These are phyloP conservation scores for Coturnix japonica DNA, from an alignment of 2,113 vertebrate species.

Conservation along the genomic window DNA sequence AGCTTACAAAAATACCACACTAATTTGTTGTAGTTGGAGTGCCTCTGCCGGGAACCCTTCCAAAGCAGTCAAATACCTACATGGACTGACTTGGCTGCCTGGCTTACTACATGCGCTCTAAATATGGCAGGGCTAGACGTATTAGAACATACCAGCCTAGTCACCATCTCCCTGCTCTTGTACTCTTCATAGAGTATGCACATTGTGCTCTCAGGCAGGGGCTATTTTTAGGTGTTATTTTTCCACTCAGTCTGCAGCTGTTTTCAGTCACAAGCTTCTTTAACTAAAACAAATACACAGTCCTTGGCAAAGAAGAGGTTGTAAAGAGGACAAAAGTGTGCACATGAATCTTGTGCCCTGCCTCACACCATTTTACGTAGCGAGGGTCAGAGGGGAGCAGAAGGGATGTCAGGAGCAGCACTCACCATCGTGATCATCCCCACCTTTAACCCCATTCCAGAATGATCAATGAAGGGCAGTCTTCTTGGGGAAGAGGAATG, in stretches of 20 bases:
- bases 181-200: constrained; percentile 63
- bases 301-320: constrained; percentile 67
- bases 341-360: constrained; percentile 18
- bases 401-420: not conserved
- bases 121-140: constrained; percentile 69
- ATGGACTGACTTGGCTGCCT: constrained; percentile 61
- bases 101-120: constrained; percentile 69
- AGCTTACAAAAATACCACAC: constrained; percentile 59
- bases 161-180: constrained; percentile 67
- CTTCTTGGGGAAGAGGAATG: not conserved
- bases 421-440: not conserved
- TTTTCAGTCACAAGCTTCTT: constrained; percentile 77
- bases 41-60: constrained; percentile 51
- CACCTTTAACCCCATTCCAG: not conserved
- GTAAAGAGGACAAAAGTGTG: constrained; percentile 47
- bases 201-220: constrained; percentile 66
- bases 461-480: not conserved
- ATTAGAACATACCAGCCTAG: constrained; percentile 72
- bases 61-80: constrained; percentile 69
- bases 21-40: constrained; percentile 68
- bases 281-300: constrained; percentile 67
- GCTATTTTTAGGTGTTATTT: constrained; percentile 78
- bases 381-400: not conserved
- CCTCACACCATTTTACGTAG: not conserved
- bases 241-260: constrained; percentile 78